These are phyloP conservation scores for Drosophila formosana DNA, from an alignment of 2,888 invertebrate genomes.

Conservation along the genomic window DNA sequence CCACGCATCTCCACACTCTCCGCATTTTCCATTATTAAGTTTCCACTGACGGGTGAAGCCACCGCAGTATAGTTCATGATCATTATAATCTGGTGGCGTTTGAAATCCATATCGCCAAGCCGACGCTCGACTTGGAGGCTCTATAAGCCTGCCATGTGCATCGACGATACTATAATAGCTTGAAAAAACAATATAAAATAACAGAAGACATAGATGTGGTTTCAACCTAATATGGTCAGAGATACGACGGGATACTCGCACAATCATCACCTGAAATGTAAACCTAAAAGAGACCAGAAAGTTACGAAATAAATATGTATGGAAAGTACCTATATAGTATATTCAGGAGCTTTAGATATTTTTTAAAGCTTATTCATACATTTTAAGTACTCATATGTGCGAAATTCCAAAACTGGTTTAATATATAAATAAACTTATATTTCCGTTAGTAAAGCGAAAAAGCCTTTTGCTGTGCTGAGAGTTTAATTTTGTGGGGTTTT, in stretches of 20 bases:
- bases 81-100: slow-evolving; percentile 95
- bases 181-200: slow-evolving; percentile 20
- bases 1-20: slow-evolving; percentile 95
- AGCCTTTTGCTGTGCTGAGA: slow-evolving; percentile 2
- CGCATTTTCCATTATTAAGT: slow-evolving; percentile 93
- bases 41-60: slow-evolving; percentile 94
- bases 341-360: background rate
- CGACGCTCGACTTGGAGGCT: slow-evolving; percentile 94
- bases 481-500: background rate
- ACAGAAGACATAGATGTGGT: slow-evolving; percentile 2
- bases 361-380: slow-evolving; percentile 1
- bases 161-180: slow-evolving; percentile 48
- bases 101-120: slow-evolving; percentile 96
- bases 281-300: background rate
- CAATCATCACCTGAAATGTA: slow-evolving; percentile 32
- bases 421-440: slow-evolving; percentile 7
- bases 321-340: background rate
- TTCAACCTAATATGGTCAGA: background rate
- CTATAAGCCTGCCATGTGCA: slow-evolving; percentile 86
- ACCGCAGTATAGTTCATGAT: slow-evolving; percentile 94
- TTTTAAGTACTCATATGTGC: background rate
- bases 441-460: slow-evolving; percentile 15
- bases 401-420: slow-evolving; percentile 36
- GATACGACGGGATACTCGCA: background rate
- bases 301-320: background rate